Conservation (phyloP, 2,113 vertebrate genomes). For the Charina bottae region DNA sequence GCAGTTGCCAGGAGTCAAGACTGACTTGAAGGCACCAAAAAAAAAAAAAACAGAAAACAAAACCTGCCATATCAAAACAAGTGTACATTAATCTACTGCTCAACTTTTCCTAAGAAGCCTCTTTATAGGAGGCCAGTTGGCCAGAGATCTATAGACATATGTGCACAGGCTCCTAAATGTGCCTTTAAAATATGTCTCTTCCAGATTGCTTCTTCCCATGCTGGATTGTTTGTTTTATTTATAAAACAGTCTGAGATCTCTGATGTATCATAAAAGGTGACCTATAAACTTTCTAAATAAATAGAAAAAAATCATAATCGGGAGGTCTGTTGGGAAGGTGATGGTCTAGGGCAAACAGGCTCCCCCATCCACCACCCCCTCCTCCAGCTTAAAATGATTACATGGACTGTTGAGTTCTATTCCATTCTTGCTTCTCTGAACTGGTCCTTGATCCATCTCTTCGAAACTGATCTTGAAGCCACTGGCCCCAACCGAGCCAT, state of each 20-base stretch:
- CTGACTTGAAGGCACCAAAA: background rate
- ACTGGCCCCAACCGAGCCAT: slow-evolving; percentile 16
- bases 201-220: too few relatives aligned
- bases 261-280: background rate
- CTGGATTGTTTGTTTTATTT: background rate
- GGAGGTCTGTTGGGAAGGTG: background rate
- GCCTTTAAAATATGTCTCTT: background rate
- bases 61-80: background rate
- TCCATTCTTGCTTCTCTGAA: slow-evolving; percentile 9
- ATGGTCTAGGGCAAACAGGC: background rate
- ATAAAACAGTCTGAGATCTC: background rate
- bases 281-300: background rate
- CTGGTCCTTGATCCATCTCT: background rate
- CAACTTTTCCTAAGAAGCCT: background rate
- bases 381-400: background rate
- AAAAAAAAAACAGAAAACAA: background rate
- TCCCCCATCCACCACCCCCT: background rate
- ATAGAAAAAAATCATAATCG: background rate
- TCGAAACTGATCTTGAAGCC: slow-evolving; percentile 40
- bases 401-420: slow-evolving; percentile 4
- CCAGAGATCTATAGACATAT: background rate
- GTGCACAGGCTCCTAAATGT: background rate
- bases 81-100: background rate
- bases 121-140: too few relatives aligned
- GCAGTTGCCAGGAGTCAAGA: background rate